Conservation (phyloP, 1,140 invertebrate species). For the Drosophila tropicalis region DNA sequence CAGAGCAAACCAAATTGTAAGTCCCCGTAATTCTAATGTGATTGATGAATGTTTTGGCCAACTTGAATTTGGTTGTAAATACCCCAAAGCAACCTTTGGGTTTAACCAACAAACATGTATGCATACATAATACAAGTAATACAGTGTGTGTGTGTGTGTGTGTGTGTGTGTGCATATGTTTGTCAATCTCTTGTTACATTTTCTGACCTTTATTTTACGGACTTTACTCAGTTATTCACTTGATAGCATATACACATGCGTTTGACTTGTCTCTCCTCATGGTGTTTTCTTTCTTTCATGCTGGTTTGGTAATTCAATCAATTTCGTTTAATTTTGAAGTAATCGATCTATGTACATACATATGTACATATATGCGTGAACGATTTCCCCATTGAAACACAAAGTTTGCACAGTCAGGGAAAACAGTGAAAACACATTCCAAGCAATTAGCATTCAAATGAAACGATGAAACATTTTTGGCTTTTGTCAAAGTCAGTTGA, state of each 20-base stretch:
- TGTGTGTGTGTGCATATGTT: too few species aligned
- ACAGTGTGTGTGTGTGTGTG: too few species aligned
- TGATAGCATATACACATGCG: neutral
- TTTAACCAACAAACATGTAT: too few species aligned
- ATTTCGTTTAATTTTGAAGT: too few species aligned
- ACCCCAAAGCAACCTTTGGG: too few species aligned
- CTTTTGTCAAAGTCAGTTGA: too few species aligned
- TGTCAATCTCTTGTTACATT: slow-evolving; percentile 4
- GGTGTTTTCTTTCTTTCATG: too few species aligned
- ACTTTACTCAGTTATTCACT: slow-evolving; percentile 7
- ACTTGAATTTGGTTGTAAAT: too few species aligned
- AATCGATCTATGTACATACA: neutral
- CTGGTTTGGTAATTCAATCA: too few species aligned
- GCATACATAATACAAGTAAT: too few species aligned
- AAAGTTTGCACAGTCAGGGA: neutral
- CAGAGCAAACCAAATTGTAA: neutral
- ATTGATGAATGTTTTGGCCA: neutral
- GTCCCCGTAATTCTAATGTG: slow-evolving; percentile 1
- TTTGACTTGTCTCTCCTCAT: too few species aligned
- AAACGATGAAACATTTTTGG: too few species aligned
- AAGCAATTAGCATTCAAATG: neutral
- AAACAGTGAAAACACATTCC: neutral
- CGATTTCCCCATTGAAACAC: neutral
- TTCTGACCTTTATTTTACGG: slow-evolving; percentile 9
- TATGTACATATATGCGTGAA: neutral